Evolutionary conservation across 2,888 invertebrate genomes (phyloP), one percentile per base, ranked within the genome.

Genomic region (Parthenolecanium corni): DNA sequence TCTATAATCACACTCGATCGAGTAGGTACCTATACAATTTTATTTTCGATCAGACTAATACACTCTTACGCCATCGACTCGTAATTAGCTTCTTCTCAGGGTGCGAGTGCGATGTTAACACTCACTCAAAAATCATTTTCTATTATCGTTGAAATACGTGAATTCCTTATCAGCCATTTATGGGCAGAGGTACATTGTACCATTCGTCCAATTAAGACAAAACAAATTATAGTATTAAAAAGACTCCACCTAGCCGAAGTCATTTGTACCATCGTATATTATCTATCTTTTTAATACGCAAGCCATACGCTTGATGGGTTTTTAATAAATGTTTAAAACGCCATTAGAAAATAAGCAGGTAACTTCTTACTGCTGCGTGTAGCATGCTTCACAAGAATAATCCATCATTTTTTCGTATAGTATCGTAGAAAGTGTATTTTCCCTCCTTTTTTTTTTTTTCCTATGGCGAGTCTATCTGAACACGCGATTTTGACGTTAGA

Each of bases 261-360:
- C 56, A 56, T 56, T 56, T 56, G 56, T 21, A 16, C 4, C 54
- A 40, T 21, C 56, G n/a, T 20, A 23, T 24, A 42, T 24, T 56
- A 56, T 49, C 58, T 47, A 49, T 58, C 49, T 47, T 49, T 58
- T 47, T 25, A 36, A 52, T n/a, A n/a, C 25, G 44, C 25, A 47
- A 47, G 47, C 25, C 49, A 58, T 58, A 25, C 31, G 31, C 46
- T 49, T 58, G 49, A 58, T 58, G 49, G 47, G 31, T 58, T 58
- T 58, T 58, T 58, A 58, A 58, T 58, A 58, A 58, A 58, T 58
- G 58, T 58, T 58, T 58, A 58, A 49, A 58, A 58, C 58, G 58
- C 49, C 58, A 49, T 58, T 58, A 58, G 47, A 38, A 49, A 44
- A 57, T 57, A 53, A 53, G 38, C 53, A 23, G 40, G 53, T 20